Evolutionary conservation across 92 coral and sea anemone species (phyloP), one percentile per base, ranked within the genome.

Genomic region (Scolanthus callimorphus): DNA sequence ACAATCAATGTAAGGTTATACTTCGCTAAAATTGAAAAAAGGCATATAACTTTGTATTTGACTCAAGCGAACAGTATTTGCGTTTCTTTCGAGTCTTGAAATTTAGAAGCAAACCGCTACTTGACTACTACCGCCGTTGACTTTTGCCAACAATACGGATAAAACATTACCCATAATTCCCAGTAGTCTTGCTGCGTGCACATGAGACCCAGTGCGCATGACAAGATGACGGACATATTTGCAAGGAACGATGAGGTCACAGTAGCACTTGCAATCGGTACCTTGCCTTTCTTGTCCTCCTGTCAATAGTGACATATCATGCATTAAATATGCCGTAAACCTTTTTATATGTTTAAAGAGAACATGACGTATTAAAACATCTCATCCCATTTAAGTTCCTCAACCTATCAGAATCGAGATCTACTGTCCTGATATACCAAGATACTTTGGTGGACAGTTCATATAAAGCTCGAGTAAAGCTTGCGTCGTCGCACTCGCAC

Each of bases 201-300:
- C 20, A 69, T 19, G 4, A 77, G 30, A 26, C 68, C 83, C 38
- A 82, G 61, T 24, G 51, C 17, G 62, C 86, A 83, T 4, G 90
- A 41, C 49, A 78, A 49, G 3, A 59, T n/a, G 2, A 87, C 71
- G 10, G 96, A 87, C 4, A 78, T 53, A 59, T 87, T 87, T 45
- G 96, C 78, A 25, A 82, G 62, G 29, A 84, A 83, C 19, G 96
- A 87, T 12, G 82, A 78, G 27, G 90, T 68, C 45, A 73, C 70
- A 27, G 73, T 39, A 19, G 58, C 57, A 29, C 64, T 60, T 1
- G 60, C 65, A 44, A 74, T 55, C 2, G 77, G 69, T 29, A 76
- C 31, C 39, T 70, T 83, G 52, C 83, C 89, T 63, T 69, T 83
- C 61, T 51, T 87, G 57, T 87, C 86, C 60, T 87, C 95, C 95